Percentiles rank a stretch among this genome's conserved stretches.
Conservation (phyloP, 64 coral and sea anemone genomes). For the Actinia equina region DNA sequence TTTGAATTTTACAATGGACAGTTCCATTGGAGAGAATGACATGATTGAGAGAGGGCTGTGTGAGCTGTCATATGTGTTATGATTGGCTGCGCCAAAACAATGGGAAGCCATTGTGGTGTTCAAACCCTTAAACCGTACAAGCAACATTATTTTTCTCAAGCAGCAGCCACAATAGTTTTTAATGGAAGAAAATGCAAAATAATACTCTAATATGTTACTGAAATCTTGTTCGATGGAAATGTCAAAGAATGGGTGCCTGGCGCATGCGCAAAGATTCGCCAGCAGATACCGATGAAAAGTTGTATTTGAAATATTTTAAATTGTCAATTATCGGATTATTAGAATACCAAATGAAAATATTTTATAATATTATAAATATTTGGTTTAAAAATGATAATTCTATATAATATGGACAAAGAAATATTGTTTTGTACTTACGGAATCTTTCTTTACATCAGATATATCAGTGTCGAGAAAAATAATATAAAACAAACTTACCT, state of each 20-base stretch:
- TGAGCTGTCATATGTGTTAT: background rate
- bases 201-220: too few species aligned
- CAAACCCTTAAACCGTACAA: too few species aligned
- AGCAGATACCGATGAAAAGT: background rate
- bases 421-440: too few species aligned
- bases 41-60: background rate
- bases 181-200: background rate
- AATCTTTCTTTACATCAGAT: background rate
- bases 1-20: too few species aligned
- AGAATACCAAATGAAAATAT: background rate
- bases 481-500: background rate
- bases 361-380: background rate
- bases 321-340: background rate
- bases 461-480: background rate
- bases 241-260: background rate
- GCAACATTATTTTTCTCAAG: too few species aligned
- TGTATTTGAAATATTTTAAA: background rate
- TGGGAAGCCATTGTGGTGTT: background rate
- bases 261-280: background rate
- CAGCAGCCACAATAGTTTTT: background rate
- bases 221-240: too few species aligned
- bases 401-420: too few species aligned
- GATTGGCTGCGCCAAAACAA: slow-evolving; percentile 4
- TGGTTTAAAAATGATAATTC: background rate
- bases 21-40: background rate